Evolutionary conservation across 2,113 vertebrate genomes (phyloP).

Genomic region (Fregetta grallaria): DNA sequence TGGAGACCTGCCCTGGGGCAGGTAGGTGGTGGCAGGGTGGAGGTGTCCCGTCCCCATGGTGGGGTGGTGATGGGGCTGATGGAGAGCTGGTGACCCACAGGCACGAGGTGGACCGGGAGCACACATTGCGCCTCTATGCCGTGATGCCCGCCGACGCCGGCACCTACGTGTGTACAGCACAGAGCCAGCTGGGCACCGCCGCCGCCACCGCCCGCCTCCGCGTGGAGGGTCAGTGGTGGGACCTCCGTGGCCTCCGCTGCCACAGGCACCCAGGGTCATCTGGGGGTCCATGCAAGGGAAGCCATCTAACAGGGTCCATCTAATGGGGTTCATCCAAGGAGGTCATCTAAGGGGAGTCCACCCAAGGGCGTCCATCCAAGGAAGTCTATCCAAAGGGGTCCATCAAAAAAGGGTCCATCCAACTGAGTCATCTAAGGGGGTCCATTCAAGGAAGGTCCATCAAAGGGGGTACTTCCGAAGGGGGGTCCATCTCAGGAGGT

Average conservation of each 20-base stretch:
- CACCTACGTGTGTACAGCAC: slow-evolving; percentile 80
- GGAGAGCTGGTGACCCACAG: slow-evolving; percentile 37
- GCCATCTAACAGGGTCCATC: background rate
- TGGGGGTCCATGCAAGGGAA: background rate
- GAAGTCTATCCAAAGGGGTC: background rate
- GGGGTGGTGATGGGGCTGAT: background rate
- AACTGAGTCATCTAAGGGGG: background rate
- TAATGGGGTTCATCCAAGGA: background rate
- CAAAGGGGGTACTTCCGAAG: background rate
- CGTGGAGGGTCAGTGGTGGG: slow-evolving; percentile 74
- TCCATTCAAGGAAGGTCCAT: background rate
- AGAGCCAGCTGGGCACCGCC: slow-evolving; percentile 75
- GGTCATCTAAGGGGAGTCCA: too few species aligned
- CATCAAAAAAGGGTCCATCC: background rate
- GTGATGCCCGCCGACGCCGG: slow-evolving; percentile 77
- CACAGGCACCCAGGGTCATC: background rate
- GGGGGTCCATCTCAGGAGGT: background rate
- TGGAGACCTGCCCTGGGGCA: slow-evolving; percentile 82
- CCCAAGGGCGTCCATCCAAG: too few species aligned
- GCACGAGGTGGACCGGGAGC: slow-evolving; percentile 82
- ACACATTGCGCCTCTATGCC: slow-evolving; percentile 80
- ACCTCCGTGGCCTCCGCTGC: fast-evolving
- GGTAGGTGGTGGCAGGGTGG: slow-evolving; percentile 66
- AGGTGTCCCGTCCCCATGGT: background rate
- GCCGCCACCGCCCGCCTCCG: slow-evolving; percentile 71